Evolutionary conservation across 2,888 invertebrate species (phyloP), one percentile per base, ranked within the genome.

Genomic region (Neoascia interrupta): DNA sequence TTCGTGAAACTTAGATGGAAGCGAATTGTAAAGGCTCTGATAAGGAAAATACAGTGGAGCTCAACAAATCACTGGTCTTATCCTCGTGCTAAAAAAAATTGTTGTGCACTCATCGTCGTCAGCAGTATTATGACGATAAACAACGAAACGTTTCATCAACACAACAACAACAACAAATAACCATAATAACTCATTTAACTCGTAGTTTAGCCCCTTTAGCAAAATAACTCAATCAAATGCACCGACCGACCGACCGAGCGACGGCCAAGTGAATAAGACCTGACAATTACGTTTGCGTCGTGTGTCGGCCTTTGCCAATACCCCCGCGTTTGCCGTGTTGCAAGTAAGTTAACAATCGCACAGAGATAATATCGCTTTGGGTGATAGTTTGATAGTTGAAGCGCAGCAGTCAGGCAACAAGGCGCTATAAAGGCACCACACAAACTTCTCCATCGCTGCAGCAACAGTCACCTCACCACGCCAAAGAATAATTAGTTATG

Each of bases 311-410:
- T 11, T 36, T 41, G 26, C 11, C 5, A n/a, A 16, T 56, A 11
- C 28, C 10, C n/a, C 10, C 34, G 34, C 23, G 34, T 60, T 58
- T 58, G 60, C 18, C 26, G n/a, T n/a, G 53, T 45, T 45, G 63
- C 51, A 41, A 64, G 56, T 45, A 23, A 31, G 31, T 31, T 60
- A 61, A 66, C 66, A 54, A 66, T 66, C 72, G n/a, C n/a, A 41
- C 60, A 73, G 45, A 79, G 79, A 79, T 79, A 73, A 54, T 68
- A 79, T 79, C 79, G 79, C 79, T 79, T 39, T 73, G 66, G 79
- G 79, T 79, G 79, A 79, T 79, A 79, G 79, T 79, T 72, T 79
- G 73, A 73, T 79, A 79, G 79, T 72, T 73, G 79, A 79, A 61
- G 79, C 79, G 66, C 73, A 75, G 39, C 54, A 72, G 39, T 58